Base-by-base conservation (phyloP, 2,888 invertebrate genomes). In the Diachrysia chrysitis region DNA sequence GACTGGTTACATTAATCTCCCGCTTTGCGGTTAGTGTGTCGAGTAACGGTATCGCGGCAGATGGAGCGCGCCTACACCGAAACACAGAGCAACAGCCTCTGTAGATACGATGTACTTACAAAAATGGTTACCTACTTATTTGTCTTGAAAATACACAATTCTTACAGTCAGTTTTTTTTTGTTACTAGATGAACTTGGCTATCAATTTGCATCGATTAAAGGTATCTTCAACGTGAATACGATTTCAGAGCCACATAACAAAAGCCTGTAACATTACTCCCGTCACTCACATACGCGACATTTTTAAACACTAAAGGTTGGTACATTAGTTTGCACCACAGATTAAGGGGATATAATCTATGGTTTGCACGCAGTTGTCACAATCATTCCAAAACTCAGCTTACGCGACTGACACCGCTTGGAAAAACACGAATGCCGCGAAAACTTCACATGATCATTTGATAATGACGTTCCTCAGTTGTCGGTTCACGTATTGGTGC, bases 1-100 rank as follows among this genome's bases (percentile, higher is more conserved):
- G 88, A 90, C 90, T 90, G 89, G 92, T 89, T 89, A 87, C 91
- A 93, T 95, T 95, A 93, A 94, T 95, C 94, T 92, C 88, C 83
- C 85, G 82, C 85, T 89, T 88, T 81, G 89, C 92, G 94, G 95
- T 95, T 92, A 95, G 89, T 94, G 90, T 93, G 95, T 90, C 95
- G 86, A 86, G 70, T 94, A 95, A 94, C 95, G 93, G 95, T 86
- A 85, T 73, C 73, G 54, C 85, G 82, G 89, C 92, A 93, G 93
- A 94, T 93, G 93, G 90, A 93, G 79, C 86, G 87, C 89, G 89
- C 90, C 91, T 90, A 91, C 90, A 87, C 83, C 80, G 66, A 68
- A 83, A 76, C 92, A 94, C 84, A 92, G 92, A 93, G 70, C 84
- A 87, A 71, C 69, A 82, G 66, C 63, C 73, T 68, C 63, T 71